Percentiles rank a stretch among this genome's conserved stretches.
phyloP scores from a whole-genome alignment of 2,797 vertebrate genomes.

The Masticophis lateralis region DNA sequence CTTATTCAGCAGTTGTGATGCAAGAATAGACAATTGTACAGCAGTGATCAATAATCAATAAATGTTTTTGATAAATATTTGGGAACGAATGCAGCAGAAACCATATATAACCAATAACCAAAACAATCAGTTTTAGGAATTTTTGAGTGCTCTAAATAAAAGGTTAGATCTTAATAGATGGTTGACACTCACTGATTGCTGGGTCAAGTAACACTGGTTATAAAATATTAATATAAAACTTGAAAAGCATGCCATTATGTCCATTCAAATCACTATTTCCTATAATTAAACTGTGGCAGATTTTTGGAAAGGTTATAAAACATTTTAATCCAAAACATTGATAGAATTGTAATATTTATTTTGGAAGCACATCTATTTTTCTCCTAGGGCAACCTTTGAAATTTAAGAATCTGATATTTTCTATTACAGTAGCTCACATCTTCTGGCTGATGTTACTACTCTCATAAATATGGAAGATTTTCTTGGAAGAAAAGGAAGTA shows the following conservation, averaged over 20 bases:
- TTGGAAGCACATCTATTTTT: background rate
- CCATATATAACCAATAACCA: background rate
- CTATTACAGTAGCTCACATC: background rate
- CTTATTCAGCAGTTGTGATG: background rate
- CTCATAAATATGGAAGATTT: conserved; percentile 19
- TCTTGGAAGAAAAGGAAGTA: background rate
- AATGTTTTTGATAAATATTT: conserved; percentile 9
- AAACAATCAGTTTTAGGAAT: conserved; percentile 31
- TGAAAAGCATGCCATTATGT: background rate
- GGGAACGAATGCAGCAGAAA: background rate
- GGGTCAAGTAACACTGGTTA: background rate
- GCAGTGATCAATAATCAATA: background rate
- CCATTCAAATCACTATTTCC: background rate
- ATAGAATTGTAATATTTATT: background rate
- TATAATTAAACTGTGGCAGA: background rate
- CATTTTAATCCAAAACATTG: background rate
- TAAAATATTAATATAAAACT: background rate
- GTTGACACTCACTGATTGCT: conserved; percentile 4
- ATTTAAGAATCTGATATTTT: background rate
- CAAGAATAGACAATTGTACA: background rate
- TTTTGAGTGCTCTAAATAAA: conserved; percentile 25
- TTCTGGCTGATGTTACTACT: background rate
- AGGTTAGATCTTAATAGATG: background rate
- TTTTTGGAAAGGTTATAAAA: background rate
- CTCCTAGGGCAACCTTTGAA: background rate